Evolutionary conservation across 1,140 invertebrate genomes (phyloP), one percentile per base, ranked within the genome.

Genomic region (Bombus confusus): DNA sequence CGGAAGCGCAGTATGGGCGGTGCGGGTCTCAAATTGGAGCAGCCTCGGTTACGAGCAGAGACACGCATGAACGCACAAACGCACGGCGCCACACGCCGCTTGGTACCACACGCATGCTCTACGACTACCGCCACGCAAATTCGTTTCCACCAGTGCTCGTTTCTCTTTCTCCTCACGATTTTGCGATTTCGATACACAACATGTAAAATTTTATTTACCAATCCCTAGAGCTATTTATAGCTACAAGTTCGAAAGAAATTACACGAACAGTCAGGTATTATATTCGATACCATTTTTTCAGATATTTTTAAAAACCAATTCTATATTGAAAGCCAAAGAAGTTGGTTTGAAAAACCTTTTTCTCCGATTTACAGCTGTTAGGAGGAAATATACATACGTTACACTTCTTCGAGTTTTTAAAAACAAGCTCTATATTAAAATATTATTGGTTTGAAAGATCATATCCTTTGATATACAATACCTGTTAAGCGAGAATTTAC

Each of bases 51-150:
- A 89, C 86, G 85, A 86, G 91, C 80, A 81, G 82, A 89, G 87
- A 92, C 78, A 92, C 87, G 92, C 92, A 92, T 92, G 91, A 93
- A 93, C 92, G 93, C 92, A 92, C 90, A 92, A 93, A 92, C 89
- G 92, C 90, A 92, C 86, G 87, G 86, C 88, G 86, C 88, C 89
- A 91, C 91, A 90, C 86, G 85, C 86, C 69, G 87, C 86, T 88
- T 76, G 82, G 84, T 90, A 87, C 83, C 85, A 78, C 78, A 85
- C 88, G 69, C 86, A 89, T 64, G 82, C 69, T 52, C 6, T 52
- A 52, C 47, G 18, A 81, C 57, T 52, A 22, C 73, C 52, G 79
- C 80, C 81, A 80, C 34, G 83, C 78, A 86, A 85, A 84, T 62
- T 59, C 83, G 86, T 76, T 87, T 87, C 75, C 31, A 66, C 43